A percentile compares a stretch with the other conserved stretches of the same genome.
Evolutionary conservation across 1,140 invertebrate genomes (phyloP).

Genomic region (Rhagoletis pomonella): DNA sequence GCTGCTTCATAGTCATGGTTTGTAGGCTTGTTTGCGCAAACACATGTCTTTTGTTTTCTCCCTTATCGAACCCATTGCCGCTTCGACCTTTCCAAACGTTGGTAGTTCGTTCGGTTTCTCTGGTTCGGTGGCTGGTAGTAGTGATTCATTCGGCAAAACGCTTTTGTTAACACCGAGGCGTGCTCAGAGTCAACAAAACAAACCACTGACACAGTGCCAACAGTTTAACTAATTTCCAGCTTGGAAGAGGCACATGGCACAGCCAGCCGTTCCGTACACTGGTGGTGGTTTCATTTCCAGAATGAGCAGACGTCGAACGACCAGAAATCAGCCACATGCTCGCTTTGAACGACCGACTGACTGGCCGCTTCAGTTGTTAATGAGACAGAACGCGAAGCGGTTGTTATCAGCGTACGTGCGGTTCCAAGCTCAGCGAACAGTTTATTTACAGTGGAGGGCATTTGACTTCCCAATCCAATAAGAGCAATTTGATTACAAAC

Average conservation of each 20-base stretch:
- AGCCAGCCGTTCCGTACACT: conserved; percentile 9
- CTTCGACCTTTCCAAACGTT: conserved; percentile 5
- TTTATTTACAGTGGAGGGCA: not conserved
- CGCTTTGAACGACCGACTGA: conserved; percentile 26
- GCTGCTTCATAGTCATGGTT: not conserved
- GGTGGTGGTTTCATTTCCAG: conserved; percentile 34
- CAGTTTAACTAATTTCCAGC: not conserved
- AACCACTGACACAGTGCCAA: not conserved
- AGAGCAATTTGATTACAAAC: conserved; percentile 27
- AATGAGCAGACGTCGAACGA: conserved; percentile 19
- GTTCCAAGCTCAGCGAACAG: conserved; percentile 19
- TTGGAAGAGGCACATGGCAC: conserved; percentile 31
- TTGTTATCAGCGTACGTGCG: not conserved
- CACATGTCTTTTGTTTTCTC: not conserved
- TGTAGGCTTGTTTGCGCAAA: conserved; percentile 15
- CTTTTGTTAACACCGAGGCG: conserved; percentile 7
- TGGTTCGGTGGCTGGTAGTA: not conserved
- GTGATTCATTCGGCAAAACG: not conserved
- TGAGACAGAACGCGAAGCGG: conserved; percentile 40
- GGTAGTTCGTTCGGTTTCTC: not conserved
- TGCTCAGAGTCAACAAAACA: conserved; percentile 16
- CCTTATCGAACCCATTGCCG: not conserved
- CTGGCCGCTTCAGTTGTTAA: conserved; percentile 14
- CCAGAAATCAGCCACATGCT: not conserved
- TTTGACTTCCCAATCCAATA: not conserved